Conservation (phyloP, 2,797 vertebrate genomes). For the Chelonia mydas region DNA sequence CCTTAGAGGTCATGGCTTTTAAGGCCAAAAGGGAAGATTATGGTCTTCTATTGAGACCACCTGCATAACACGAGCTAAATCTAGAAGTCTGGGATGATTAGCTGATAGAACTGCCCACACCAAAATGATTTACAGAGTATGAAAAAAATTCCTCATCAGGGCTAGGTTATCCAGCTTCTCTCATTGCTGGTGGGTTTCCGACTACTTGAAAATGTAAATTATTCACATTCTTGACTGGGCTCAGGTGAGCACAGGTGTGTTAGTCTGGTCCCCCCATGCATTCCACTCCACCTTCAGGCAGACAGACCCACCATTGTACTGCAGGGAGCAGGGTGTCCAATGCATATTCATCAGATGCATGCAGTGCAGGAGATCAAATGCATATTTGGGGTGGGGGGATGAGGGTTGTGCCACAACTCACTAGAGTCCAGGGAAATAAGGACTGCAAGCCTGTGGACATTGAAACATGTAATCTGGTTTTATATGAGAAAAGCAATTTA, state of each 20-base stretch:
- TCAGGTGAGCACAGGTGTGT: constrained; percentile 78
- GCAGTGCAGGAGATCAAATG: rapidly evolving
- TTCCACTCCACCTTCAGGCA: constrained; percentile 55
- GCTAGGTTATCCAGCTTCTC: constrained; percentile 16
- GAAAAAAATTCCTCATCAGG: background rate
- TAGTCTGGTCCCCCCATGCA: constrained; percentile 7
- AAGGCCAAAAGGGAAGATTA: background rate
- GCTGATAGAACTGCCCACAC: background rate
- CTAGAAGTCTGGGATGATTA: constrained; percentile 8
- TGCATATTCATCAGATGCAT: constrained; percentile 27
- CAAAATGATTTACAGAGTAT: background rate
- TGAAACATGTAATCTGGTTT: background rate
- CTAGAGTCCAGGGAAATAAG: background rate
- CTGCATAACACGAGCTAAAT: background rate
- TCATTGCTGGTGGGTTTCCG: constrained; percentile 40
- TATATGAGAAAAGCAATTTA: rapidly evolving
- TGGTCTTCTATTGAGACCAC: background rate
- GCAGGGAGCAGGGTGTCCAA: constrained; percentile 28
- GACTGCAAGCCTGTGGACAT: background rate
- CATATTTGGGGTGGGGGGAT: background rate
- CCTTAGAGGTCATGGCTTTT: background rate
- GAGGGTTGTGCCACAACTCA: background rate
- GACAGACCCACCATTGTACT: constrained; percentile 79
- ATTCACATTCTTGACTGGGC: constrained; percentile 78
- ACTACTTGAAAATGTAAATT: constrained; percentile 75